Percentiles rank a stretch among this genome's conserved stretches.
Evolutionary conservation across 1,140 invertebrate species (phyloP).

Genomic region (Caerostris darwini): DNA sequence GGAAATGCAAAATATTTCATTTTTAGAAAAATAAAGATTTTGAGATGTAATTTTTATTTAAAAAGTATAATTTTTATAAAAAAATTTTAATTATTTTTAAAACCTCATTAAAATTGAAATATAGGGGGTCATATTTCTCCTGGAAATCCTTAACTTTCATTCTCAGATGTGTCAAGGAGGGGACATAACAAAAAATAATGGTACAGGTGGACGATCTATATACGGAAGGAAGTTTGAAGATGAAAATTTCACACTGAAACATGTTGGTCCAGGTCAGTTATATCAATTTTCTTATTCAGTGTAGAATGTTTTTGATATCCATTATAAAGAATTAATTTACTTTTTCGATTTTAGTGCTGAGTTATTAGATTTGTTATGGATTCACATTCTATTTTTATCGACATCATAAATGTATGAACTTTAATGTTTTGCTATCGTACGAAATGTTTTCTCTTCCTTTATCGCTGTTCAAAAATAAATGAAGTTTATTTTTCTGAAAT

Average conservation of each 20-base stretch:
- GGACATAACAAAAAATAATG: constrained; percentile 97
- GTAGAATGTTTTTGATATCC: neutral
- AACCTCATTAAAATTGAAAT: neutral
- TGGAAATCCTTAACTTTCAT: constrained; percentile 80
- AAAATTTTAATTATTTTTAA: neutral
- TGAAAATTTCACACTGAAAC: constrained; percentile 97
- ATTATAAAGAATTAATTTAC: neutral
- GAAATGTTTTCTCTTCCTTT: neutral
- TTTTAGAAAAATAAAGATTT: neutral
- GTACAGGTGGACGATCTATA: constrained; percentile 98
- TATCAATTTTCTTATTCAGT: neutral
- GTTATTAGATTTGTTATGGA: too few relatives aligned
- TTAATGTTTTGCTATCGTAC: neutral
- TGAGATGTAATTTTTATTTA: neutral
- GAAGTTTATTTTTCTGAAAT: too few relatives aligned
- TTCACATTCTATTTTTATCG: too few relatives aligned
- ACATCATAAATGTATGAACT: too few relatives aligned
- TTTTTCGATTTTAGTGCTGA: neutral
- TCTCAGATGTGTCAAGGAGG: constrained; percentile 95
- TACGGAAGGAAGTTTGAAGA: constrained; percentile 98
- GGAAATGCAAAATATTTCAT: too few relatives aligned
- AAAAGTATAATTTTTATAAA: neutral
- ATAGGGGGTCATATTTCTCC: neutral
- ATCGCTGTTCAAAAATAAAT: too few relatives aligned
- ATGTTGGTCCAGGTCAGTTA: constrained; percentile 86